These are phyloP conservation scores for Hemithea aestivaria DNA, from an alignment of 2,888 invertebrate genomes.

Conservation along the genomic window DNA sequence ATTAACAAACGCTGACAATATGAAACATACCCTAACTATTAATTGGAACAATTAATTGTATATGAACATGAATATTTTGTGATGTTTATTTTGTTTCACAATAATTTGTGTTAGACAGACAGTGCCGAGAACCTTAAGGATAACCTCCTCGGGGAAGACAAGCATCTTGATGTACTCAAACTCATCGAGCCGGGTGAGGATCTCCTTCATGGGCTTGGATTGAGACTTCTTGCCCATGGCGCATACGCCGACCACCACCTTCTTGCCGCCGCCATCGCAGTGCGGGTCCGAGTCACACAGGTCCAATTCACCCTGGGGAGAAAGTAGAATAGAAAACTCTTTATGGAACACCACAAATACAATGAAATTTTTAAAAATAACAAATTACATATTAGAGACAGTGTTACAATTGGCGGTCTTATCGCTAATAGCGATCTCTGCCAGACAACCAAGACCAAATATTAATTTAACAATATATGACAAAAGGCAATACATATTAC, in stretches of 20 bases:
- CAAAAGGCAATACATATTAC: too few species aligned
- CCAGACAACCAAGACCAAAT: too few species aligned
- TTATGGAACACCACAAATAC: too few species aligned
- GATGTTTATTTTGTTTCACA: constrained; percentile 75
- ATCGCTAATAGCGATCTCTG: too few species aligned
- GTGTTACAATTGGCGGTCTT: too few species aligned
- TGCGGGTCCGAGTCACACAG: constrained; percentile 83
- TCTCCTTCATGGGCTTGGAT: constrained; percentile 99
- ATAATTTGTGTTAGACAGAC: constrained; percentile 66
- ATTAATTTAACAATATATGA: too few species aligned
- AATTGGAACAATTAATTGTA: too few species aligned
- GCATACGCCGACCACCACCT: constrained; percentile 98
- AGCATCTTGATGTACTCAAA: constrained; percentile 97
- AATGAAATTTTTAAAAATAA: too few species aligned
- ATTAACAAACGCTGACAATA: too few species aligned
- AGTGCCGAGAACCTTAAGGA: constrained; percentile 87
- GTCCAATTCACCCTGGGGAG: constrained; percentile 85
- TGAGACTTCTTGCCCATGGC: constrained; percentile 99
- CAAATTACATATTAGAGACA: too few species aligned
- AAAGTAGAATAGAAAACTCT: constrained; percentile 1
- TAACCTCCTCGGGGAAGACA: constrained; percentile 97
- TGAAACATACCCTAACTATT: too few species aligned
- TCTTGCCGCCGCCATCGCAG: constrained; percentile 85
- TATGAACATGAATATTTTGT: too few species aligned
- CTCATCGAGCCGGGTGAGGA: constrained; percentile 95